Evolutionary conservation across 2,797 vertebrate genomes (phyloP), one percentile per base, ranked within the genome.

Genomic region (Benthosema pterotum): DNA sequence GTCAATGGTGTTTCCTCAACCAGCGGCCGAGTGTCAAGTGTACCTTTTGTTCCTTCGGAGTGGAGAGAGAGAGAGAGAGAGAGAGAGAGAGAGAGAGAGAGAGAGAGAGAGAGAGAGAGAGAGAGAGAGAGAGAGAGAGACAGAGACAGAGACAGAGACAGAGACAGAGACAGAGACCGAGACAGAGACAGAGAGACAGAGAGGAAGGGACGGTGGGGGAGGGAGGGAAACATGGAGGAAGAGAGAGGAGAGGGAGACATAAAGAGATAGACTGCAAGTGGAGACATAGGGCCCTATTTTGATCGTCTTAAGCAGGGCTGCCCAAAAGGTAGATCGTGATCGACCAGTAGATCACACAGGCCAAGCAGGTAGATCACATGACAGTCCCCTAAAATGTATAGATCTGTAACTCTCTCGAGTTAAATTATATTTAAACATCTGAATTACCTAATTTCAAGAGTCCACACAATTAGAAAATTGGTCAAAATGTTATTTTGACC

Each of bases 1-100:
- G 78, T 78, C 68, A 62, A 17, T 15, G 1, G 47, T 57, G 67
- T 67, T 70, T 73, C 61, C 64, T 59, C 42, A 67, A 72, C 58
- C 58, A 71, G 56, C 64, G 54, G n/a, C n/a, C 1, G 0, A 66
- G 72, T 72, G 79, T 80, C 75, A 74, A 67, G 60, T 42, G 56
- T 60, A 45, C 45, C 60, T 74, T 82, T 71, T 78, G 68, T 74
- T 72, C 52, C 38, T 18, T 38, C n/a, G n/a, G n/a, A n/a, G n/a
- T n/a, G n/a, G n/a, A 13, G 17, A 19, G 18, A 22, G 16, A 50
- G 49, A 22, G 17, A 52, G 12, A 18, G 25, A 52, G 32, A 9
- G 32, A 38, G 7, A 38, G 22, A 3, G 19, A 1, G 9, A 13
- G n/a, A 47, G 42, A 13, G 15, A 52, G 42, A 17, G 28, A 52